phyloP scores from a whole-genome alignment of 2,797 vertebrate genomes.

The Pelobates cultripes region DNA sequence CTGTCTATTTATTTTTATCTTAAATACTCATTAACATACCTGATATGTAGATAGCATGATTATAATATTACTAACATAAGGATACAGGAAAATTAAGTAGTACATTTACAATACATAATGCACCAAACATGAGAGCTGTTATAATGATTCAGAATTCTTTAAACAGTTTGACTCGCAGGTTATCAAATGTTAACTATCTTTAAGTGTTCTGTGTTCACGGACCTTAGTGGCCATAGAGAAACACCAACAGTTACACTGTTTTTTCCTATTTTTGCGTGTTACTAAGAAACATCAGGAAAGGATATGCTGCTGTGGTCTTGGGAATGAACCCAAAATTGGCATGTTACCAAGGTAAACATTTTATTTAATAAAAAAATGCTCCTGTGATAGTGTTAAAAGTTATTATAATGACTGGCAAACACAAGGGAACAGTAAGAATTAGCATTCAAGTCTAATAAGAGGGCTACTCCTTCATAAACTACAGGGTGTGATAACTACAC shows the following conservation, averaged over 20 bases:
- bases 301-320: constrained; percentile 69
- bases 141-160: constrained; percentile 1
- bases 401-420: constrained; percentile 67
- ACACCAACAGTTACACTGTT: constrained; percentile 67
- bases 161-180: constrained; percentile 3
- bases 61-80: too few species aligned
- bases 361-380: constrained; percentile 68
- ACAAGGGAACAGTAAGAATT: constrained; percentile 44
- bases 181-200: constrained; percentile 55
- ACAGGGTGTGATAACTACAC: constrained; percentile 5
- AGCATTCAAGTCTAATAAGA: constrained; percentile 48
- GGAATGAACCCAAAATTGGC: constrained; percentile 71
- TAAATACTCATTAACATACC: too few species aligned
- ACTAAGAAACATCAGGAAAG: constrained; percentile 71
- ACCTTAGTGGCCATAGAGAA: constrained; percentile 60
- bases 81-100: background rate
- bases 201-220: constrained; percentile 59
- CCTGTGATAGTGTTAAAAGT: constrained; percentile 64
- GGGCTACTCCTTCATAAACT: constrained; percentile 9
- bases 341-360: constrained; percentile 65
- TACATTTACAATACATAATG: background rate
- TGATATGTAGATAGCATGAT: too few species aligned
- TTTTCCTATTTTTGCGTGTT: constrained; percentile 75
- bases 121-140: too few species aligned
- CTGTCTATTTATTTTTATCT: too few species aligned